phyloP scores from a whole-genome alignment of 1,140 invertebrate species.

The Octopus sinensis region DNA sequence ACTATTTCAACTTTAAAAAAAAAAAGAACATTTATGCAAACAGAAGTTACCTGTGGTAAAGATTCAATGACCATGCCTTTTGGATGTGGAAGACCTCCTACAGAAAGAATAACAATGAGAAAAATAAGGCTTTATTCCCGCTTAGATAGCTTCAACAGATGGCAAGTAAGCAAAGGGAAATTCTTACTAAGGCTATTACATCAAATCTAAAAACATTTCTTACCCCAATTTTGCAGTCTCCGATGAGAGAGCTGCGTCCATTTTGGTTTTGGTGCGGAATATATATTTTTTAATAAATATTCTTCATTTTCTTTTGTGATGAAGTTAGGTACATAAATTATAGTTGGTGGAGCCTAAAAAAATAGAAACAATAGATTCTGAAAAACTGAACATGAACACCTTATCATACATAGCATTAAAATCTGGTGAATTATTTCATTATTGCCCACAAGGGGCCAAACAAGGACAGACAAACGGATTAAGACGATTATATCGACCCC shows the following conservation, averaged over 20 bases:
- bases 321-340: constrained; percentile 89
- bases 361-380: constrained; percentile 1
- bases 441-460: too few species aligned
- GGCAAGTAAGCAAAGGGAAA: too few species aligned
- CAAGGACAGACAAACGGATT: too few species aligned
- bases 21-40: not conserved
- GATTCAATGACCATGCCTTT: constrained; percentile 93
- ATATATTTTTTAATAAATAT: constrained; percentile 67
- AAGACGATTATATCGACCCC: too few species aligned
- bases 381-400: too few species aligned
- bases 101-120: constrained; percentile 34
- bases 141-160: too few species aligned
- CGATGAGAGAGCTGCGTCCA: constrained; percentile 91
- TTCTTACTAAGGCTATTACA: too few species aligned
- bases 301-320: constrained; percentile 79
- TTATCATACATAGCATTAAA: too few species aligned
- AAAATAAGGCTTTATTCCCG: not conserved
- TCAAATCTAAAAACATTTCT: constrained; percentile 7
- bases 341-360: constrained; percentile 67
- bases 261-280: constrained; percentile 84
- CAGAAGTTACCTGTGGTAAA: constrained; percentile 66
- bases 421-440: too few species aligned
- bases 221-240: constrained; percentile 91
- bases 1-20: not conserved
- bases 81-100: constrained; percentile 77